A percentile compares a stretch with the other conserved stretches of the same genome.
phyloP scores from a whole-genome alignment of 1,140 invertebrate genomes.

The Drosophila bifasciata region DNA sequence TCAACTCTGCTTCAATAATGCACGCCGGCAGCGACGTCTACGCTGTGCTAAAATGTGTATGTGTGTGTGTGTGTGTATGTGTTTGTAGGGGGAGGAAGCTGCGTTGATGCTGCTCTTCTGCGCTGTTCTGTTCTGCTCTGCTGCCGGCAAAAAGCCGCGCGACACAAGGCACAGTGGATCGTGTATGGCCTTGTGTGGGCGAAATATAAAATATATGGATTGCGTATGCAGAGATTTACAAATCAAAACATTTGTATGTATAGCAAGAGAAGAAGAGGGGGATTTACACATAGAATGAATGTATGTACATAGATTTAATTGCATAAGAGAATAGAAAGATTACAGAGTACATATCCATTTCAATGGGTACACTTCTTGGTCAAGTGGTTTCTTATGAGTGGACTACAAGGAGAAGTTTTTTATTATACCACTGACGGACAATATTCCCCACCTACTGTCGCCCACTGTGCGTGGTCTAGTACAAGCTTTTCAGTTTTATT shows the following conservation, averaged over 20 bases:
- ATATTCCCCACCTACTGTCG: too few relatives aligned
- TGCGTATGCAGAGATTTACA: conserved; percentile 33
- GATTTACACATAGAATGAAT: too few relatives aligned
- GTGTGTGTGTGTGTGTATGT: not conserved
- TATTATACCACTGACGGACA: too few relatives aligned
- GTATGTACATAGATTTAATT: too few relatives aligned
- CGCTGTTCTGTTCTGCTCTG: not conserved
- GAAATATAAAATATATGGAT: conserved; percentile 21
- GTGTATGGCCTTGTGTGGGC: conserved; percentile 33
- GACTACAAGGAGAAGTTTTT: too few relatives aligned
- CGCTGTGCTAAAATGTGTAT: conserved; percentile 18
- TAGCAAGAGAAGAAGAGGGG: not conserved
- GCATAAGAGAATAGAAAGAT: too few relatives aligned
- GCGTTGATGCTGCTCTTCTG: conserved; percentile 8
- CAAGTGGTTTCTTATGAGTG: too few relatives aligned
- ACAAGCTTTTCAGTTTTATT: too few relatives aligned
- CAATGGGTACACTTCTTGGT: too few relatives aligned
- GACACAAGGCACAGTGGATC: conserved; percentile 34
- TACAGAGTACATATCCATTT: too few relatives aligned
- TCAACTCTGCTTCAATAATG: conserved; percentile 12
- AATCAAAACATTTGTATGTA: conserved; percentile 26
- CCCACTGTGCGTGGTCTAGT: too few relatives aligned
- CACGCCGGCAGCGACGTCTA: not conserved
- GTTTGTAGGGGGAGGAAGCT: not conserved
- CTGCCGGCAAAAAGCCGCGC: conserved; percentile 11